Evolutionary conservation across 2,888 invertebrate genomes (phyloP).

Genomic region (Amiota mariae): DNA sequence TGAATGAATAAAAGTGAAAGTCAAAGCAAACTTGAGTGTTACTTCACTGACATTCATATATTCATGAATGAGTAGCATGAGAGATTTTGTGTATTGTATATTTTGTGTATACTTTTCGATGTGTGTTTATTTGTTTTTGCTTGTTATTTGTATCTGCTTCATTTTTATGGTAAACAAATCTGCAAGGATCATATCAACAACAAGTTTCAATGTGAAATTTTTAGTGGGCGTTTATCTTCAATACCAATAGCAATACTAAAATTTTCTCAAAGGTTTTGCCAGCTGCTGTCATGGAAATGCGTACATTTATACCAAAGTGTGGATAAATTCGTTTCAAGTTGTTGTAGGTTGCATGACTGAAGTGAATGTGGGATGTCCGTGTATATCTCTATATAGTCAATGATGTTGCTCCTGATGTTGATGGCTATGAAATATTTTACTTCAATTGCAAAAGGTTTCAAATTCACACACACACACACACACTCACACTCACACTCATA

Average conservation of each 20-base stretch:
- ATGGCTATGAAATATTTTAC: too few species aligned
- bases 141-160: neutral
- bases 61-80: neutral
- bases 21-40: conserved; percentile 45
- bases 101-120: neutral
- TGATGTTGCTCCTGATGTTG: too few species aligned
- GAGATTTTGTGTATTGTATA: neutral
- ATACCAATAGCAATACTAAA: too few species aligned
- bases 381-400: neutral
- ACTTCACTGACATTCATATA: too few species aligned
- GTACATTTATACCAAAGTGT: neutral
- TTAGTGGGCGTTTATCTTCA: too few species aligned
- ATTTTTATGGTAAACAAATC: conserved; percentile 18
- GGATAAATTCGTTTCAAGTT: too few species aligned
- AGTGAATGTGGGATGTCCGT: neutral
- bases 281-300: conserved; percentile 9
- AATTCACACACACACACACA: neutral
- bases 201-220: conserved; percentile 15
- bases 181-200: conserved; percentile 12
- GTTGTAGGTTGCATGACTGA: too few species aligned
- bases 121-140: neutral
- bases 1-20: conserved; percentile 43
- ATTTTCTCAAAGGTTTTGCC: neutral
- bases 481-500: too few species aligned
- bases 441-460: neutral